Percentiles rank a stretch among this genome's conserved stretches.
Conservation (phyloP, 2,113 vertebrate genomes). For the Psittacara wagleri region DNA sequence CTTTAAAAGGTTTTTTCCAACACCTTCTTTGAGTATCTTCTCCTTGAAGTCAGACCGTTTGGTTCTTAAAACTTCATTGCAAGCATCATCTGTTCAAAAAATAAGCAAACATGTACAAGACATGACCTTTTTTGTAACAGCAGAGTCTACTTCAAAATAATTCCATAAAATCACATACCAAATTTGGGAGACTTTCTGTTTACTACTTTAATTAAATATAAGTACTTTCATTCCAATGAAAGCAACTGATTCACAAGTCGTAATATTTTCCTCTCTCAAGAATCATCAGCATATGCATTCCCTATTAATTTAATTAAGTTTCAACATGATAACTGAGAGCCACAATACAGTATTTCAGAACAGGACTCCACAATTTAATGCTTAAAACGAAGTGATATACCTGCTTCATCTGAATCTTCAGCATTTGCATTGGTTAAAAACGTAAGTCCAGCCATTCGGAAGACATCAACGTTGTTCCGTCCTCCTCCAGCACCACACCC, state of each 20-base stretch:
- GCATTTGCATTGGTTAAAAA: conserved; percentile 90
- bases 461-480: conserved; percentile 81
- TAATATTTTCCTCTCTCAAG: background rate
- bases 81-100: conserved; percentile 62
- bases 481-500: conserved; percentile 94
- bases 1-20: background rate
- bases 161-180: background rate
- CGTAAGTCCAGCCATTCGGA: conserved; percentile 85
- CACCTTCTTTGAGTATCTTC: conserved; percentile 64
- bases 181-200: background rate
- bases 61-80: conserved; percentile 70
- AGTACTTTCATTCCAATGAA: background rate
- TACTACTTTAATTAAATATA: background rate
- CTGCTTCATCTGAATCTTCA: conserved; percentile 49
- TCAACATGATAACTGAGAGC: background rate
- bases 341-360: background rate
- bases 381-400: conserved; percentile 15
- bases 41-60: conserved; percentile 40
- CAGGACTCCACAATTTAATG: background rate
- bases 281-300: background rate
- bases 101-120: background rate
- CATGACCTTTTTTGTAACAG: background rate
- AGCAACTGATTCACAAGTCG: background rate
- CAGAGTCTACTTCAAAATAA: background rate
- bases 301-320: background rate